Evolutionary conservation across 2,113 vertebrate genomes (phyloP).

Genomic region (Platysternon megacephalum): DNA sequence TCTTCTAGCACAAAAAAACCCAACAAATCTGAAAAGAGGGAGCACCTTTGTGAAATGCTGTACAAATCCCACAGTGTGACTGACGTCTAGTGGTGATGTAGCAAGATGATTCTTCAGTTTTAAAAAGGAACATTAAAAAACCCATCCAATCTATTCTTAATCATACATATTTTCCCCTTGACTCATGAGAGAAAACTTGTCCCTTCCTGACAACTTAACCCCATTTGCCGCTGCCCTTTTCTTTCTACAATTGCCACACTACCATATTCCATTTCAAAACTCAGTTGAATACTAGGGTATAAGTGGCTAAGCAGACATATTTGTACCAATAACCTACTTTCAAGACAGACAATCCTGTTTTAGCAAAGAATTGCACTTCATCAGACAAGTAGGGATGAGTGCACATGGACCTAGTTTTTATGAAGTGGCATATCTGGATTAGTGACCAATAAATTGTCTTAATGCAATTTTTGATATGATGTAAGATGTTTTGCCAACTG

Average conservation of each 20-base stretch:
- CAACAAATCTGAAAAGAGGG: neutral
- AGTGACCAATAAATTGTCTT: neutral
- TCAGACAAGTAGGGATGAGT: neutral
- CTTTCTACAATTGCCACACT: neutral
- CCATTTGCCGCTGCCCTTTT: neutral
- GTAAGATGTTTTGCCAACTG: neutral
- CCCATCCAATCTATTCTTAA: neutral
- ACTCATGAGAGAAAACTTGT: neutral
- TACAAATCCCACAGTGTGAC: neutral
- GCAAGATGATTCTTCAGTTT: neutral
- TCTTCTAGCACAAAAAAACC: neutral
- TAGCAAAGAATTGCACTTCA: neutral
- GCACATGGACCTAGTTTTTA: neutral
- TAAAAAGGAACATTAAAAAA: neutral
- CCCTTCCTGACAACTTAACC: neutral
- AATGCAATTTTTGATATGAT: neutral
- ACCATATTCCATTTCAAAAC: neutral
- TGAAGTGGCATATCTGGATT: neutral
- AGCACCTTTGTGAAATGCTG: neutral
- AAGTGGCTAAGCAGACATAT: neutral
- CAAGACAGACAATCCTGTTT: neutral
- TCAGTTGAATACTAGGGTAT: neutral
- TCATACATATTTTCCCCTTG: neutral
- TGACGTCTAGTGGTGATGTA: neutral
- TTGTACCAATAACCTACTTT: neutral